Evolutionary conservation across 2,797 vertebrate genomes (phyloP), one percentile per base, ranked within the genome.

Genomic region (Sebastes oblongus): DNA sequence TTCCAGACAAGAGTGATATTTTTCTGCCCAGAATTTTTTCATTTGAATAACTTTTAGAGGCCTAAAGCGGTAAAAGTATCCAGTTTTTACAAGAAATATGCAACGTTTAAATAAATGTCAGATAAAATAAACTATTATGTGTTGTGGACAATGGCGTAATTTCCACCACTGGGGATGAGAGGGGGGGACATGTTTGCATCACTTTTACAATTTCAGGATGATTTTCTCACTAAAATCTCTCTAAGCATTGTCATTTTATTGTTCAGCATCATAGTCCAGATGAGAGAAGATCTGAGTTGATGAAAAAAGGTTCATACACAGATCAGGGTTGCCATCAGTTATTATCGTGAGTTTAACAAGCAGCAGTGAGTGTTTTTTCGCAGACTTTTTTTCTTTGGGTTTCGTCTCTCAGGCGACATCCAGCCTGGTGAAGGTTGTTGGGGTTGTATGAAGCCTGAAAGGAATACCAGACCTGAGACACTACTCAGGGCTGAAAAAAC

Each of bases 51-150:
- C 64, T 64, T 69, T 78, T 10, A 59, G 50, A 66, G 50, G 25
- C 34, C 55, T 52, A 20, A 61, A 56, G 30, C 60, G 4, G 61
- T 58, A 24, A 77, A 77, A 59, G 32, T 73, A 39, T 86, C 65
- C 30, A n/a, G 14, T 61, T 86, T 79, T 70, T 66, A 66, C 67
- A 59, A 59, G 71, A 64, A 72, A 65, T 25, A 22, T 29, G 16
- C 25, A 62, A 79, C 8, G 4, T 71, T 74, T 50, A 24, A 76
- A 60, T 72, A 75, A 79, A 66, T 70, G 42, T 56, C 46, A 54
- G 27, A 68, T 46, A 24, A 58, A 75, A 72, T 42, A 42, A 61
- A 18, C 11, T 54, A 7, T 69, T 25, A 27, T 64, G 29, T 66
- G 18, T 50, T 6, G 9, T 11, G 1, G 8, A 42, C 8, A 42